phyloP scores from a whole-genome alignment of 1,140 invertebrate species.

The Drosophila guanche region DNA sequence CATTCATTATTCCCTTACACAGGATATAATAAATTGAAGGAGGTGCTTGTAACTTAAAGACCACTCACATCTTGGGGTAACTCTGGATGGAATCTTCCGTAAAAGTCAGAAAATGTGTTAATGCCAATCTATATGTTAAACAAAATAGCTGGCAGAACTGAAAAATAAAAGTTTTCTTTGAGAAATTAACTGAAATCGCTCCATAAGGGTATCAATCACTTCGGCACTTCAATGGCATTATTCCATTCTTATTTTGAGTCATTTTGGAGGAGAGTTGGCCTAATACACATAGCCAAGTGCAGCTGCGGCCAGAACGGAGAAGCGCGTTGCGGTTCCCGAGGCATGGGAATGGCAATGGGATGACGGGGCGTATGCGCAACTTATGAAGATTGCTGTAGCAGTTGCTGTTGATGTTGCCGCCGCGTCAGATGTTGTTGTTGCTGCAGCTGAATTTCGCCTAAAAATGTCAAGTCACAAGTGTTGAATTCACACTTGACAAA shows the following conservation, averaged over 20 bases:
- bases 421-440: conserved; percentile 24
- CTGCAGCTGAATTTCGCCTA: conserved; percentile 59
- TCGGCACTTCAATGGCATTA: too few species aligned
- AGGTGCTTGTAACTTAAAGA: too few species aligned
- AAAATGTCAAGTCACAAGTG: conserved; percentile 82
- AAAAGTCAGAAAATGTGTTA: too few species aligned
- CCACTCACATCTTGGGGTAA: too few species aligned
- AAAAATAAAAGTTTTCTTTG: too few species aligned
- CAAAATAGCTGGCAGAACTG: too few species aligned
- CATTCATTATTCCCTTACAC: conserved; percentile 28
- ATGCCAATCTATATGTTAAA: too few species aligned
- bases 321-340: conserved; percentile 15
- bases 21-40: too few species aligned
- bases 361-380: conserved; percentile 67
- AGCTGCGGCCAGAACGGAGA: conserved; percentile 55
- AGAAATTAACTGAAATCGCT: too few species aligned
- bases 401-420: conserved; percentile 43
- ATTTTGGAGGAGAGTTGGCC: conserved; percentile 53
- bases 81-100: too few species aligned
- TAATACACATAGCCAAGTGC: conserved; percentile 62
- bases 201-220: too few species aligned
- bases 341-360: not conserved
- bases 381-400: conserved; percentile 71
- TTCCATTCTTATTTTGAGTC: conserved; percentile 42
- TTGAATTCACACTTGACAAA: conserved; percentile 82